Conservation (phyloP, 2,888 invertebrate species). For the Leptarthrus brevirostris region DNA sequence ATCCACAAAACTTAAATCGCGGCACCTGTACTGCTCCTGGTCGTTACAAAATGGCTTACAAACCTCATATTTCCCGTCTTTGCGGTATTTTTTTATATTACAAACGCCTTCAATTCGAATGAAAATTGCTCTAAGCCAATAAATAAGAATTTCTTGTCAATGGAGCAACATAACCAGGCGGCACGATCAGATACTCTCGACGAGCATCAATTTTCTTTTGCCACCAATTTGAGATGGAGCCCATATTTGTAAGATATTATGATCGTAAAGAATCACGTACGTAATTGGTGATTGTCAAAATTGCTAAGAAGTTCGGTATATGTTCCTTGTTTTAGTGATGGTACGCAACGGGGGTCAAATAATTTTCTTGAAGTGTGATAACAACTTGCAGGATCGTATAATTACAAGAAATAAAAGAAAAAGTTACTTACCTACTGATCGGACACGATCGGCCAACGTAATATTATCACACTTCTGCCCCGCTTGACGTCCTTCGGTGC, state of each 20-base stretch:
- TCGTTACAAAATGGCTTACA: neutral
- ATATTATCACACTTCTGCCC: neutral
- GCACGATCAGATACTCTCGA: constrained; percentile 27
- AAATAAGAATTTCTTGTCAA: constrained; percentile 44
- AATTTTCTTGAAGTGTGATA: constrained; percentile 49
- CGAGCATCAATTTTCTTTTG: constrained; percentile 22
- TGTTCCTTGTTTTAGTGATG: neutral
- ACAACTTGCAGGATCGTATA: constrained; percentile 45
- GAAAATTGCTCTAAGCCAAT: constrained; percentile 36
- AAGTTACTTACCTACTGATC: constrained; percentile 20
- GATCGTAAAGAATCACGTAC: constrained; percentile 51
- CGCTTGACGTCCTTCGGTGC: constrained; percentile 24
- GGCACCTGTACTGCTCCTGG: constrained; percentile 7
- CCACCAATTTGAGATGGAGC: constrained; percentile 3
- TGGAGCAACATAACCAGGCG: neutral
- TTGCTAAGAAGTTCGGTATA: constrained; percentile 39
- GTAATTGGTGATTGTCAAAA: constrained; percentile 53
- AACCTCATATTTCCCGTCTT: constrained; percentile 11
- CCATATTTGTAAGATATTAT: constrained; percentile 13
- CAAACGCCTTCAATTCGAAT: constrained; percentile 11
- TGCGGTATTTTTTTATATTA: constrained; percentile 29
- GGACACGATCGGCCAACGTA: constrained; percentile 26
- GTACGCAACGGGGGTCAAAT: constrained; percentile 29
- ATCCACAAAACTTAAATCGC: constrained; percentile 25
- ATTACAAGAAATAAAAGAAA: constrained; percentile 51